Percentiles rank a stretch among this genome's conserved stretches.
These are phyloP conservation scores for Acanthaster planci DNA, from an alignment of 35 echinoderm and acorn worm species.

Conservation along the genomic window DNA sequence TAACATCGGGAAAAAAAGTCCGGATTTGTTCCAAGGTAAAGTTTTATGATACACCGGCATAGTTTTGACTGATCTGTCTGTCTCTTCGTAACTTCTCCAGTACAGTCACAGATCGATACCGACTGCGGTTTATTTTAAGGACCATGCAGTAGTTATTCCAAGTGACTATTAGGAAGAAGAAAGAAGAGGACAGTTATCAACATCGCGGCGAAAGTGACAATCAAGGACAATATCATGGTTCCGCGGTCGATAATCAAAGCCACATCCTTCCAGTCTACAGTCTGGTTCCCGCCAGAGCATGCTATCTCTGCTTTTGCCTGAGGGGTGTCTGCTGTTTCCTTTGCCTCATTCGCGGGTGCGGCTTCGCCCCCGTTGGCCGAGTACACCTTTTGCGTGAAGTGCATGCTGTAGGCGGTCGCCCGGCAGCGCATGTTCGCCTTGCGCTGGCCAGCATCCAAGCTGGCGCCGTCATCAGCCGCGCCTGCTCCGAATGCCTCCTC, in stretches of 20 bases:
- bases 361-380: not conserved
- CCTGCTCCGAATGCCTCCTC: not conserved
- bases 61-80: too few species aligned
- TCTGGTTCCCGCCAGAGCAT: not conserved
- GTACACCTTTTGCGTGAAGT: conserved; percentile 13
- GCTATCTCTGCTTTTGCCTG: too few species aligned
- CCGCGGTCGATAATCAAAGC: not conserved
- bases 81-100: too few species aligned
- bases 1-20: too few species aligned
- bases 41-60: too few species aligned
- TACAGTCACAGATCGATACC: too few species aligned
- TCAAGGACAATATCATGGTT: not conserved
- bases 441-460: not conserved
- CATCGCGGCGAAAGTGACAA: not conserved
- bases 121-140: too few species aligned
- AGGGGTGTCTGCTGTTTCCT: too few species aligned
- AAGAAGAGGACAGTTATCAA: not conserved
- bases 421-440: not conserved
- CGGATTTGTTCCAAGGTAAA: too few species aligned
- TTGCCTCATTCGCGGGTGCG: not conserved
- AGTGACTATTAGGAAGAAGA: too few species aligned
- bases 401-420: not conserved
- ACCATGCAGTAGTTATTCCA: too few species aligned
- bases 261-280: not conserved
- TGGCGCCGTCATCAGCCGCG: not conserved